A percentile compares a stretch with the other conserved stretches of the same genome.
Conservation (phyloP, 2,888 invertebrate genomes). For the Tricholauxania praeusta region DNA sequence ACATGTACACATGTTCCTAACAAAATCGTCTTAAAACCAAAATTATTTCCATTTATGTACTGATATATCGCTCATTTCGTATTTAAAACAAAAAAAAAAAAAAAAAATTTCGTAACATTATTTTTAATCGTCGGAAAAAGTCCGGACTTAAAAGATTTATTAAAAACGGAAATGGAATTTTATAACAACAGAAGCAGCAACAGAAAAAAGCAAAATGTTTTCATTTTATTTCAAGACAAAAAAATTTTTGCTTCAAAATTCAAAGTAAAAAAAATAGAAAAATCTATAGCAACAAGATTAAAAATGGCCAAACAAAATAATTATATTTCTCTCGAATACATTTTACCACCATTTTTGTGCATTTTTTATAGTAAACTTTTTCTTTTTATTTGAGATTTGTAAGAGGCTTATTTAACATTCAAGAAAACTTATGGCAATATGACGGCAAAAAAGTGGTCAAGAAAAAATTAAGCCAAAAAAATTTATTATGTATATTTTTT, state of each 20-base stretch:
- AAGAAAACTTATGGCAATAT: slow-evolving; percentile 18
- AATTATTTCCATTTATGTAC: too few relatives aligned
- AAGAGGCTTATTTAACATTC: slow-evolving; percentile 22
- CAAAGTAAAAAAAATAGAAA: not conserved
- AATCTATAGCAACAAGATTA: slow-evolving; percentile 5
- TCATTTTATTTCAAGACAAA: slow-evolving; percentile 10
- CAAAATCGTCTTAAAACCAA: too few relatives aligned
- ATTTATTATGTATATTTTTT: not conserved
- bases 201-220: slow-evolving; percentile 30
- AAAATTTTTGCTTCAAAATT: slow-evolving; percentile 5
- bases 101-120: not conserved
- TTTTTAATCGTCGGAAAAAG: not conserved
- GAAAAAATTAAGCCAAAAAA: not conserved
- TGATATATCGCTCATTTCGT: too few relatives aligned
- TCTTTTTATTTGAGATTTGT: not conserved
- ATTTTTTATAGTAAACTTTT: not conserved
- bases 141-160: slow-evolving; percentile 42
- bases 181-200: slow-evolving; percentile 39
- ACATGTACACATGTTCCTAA: too few relatives aligned
- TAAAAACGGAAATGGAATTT: slow-evolving; percentile 41
- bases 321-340: slow-evolving; percentile 22
- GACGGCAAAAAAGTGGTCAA: not conserved
- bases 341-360: slow-evolving; percentile 22
- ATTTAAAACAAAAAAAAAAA: not conserved
- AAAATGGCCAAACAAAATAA: slow-evolving; percentile 16